Evolutionary conservation across 2,888 invertebrate species (phyloP).

Genomic region (Julus scandinavius): DNA sequence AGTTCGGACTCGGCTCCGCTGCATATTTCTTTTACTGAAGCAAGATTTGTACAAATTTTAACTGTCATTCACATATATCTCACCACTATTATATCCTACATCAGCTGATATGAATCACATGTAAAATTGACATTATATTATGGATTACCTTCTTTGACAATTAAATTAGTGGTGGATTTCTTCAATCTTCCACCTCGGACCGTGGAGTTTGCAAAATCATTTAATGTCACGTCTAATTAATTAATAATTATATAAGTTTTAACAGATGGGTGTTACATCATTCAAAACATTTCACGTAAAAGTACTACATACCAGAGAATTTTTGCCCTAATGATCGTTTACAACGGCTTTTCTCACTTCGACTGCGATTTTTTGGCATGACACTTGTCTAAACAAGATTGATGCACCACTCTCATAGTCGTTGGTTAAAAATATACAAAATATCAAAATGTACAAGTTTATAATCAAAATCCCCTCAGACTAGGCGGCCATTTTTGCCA

Average conservation of each 20-base stretch:
- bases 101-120: not conserved
- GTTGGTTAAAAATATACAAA: not conserved
- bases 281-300: not conserved
- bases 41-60: not conserved
- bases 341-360: slow-evolving; percentile 5
- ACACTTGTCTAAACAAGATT: not conserved
- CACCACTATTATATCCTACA: not conserved
- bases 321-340: slow-evolving; percentile 41
- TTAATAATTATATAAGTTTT: slow-evolving; percentile 3
- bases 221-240: slow-evolving; percentile 59
- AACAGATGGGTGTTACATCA: not conserved
- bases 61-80: not conserved
- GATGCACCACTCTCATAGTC: not conserved
- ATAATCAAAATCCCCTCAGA: not conserved
- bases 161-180: slow-evolving; percentile 58
- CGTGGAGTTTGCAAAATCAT: slow-evolving; percentile 59
- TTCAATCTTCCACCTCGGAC: slow-evolving; percentile 57
- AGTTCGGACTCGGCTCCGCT: slow-evolving; percentile 51
- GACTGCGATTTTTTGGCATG: slow-evolving; percentile 43
- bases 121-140: not conserved
- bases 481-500: slow-evolving; percentile 17
- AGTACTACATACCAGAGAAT: not conserved
- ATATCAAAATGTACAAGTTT: not conserved
- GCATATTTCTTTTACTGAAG: slow-evolving; percentile 51
- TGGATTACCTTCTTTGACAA: slow-evolving; percentile 58